Evolutionary conservation across 2,888 invertebrate genomes (phyloP).

Genomic region (Habroteleia sp.): DNA sequence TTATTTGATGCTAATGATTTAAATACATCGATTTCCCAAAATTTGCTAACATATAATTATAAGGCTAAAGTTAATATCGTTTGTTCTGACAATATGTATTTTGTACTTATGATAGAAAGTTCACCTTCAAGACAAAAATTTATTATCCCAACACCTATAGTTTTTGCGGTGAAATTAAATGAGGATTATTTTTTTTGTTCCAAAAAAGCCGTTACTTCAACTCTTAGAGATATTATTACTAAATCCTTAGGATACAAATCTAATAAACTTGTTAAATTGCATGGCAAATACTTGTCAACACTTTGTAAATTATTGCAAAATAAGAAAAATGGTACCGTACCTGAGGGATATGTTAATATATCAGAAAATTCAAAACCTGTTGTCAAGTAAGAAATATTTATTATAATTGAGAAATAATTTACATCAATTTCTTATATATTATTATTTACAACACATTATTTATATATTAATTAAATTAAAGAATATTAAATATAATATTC

Average conservation of each 20-base stretch:
- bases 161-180: constrained; percentile 19
- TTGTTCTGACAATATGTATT: constrained; percentile 3
- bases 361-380: not conserved
- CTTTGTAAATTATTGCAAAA: constrained; percentile 12
- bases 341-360: not conserved
- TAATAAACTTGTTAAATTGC: constrained; percentile 2
- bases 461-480: not conserved
- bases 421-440: too few species aligned
- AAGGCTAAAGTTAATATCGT: not conserved
- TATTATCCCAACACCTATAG: not conserved
- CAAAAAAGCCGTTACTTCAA: not conserved
- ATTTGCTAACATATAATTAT: not conserved
- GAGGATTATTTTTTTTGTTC: constrained; percentile 14
- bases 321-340: constrained; percentile 5
- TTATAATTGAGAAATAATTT: too few species aligned
- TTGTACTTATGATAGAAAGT: not conserved
- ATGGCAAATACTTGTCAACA: constrained; percentile 21
- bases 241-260: constrained; percentile 13
- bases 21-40: not conserved
- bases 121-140: not conserved
- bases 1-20: not conserved
- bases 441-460: not conserved
- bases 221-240: constrained; percentile 1
- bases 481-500: not conserved
- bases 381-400: constrained; percentile 2